Base-by-base conservation (phyloP, 2,888 invertebrate genomes). In the Agrotis exclamationis region DNA sequence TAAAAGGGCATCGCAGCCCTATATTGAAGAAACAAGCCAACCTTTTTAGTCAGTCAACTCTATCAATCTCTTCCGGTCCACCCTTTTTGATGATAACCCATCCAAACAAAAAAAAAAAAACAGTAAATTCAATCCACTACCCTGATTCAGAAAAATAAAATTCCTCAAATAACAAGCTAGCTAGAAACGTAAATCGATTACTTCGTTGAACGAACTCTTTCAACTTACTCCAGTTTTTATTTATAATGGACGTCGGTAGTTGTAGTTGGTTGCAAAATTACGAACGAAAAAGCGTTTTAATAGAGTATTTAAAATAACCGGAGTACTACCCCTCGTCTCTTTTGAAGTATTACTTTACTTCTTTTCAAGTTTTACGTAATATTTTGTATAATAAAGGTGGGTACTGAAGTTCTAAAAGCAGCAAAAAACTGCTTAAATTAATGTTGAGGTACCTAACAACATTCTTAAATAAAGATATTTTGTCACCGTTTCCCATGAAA, bases 291-390 rank as follows among this genome's bases (percentile, higher is more conserved):
- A 47, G 22, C 50, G 28, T 57, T 80, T 67, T 62, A 77, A 73
- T 65, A 47, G 54, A 73, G 33, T 62, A 53, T 76, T 63, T 71
- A 56, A 67, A 68, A 76, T 58, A 67, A 64, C 45, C 24, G 50
- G 16, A 47, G 44, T 24, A 50, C 54, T 48, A 57, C 64, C 57
- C 47, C 39, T 57, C 56, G 22, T 44, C 47, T 70, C 56, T 48
- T 53, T 66, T 63, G n/a, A 53, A 65, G 44, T 48, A 39, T 45
- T 24, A 65, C 63, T 80, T 51, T 57, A 73, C 54, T 28, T 20
- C n/a, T 50, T 70, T 63, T 6, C 69, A 64, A 56, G 47, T 28
- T 48, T 24, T 24, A 28, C 24, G 60, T 45, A 57, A 74, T 68
- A 51, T 44, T 70, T 51, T 68, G 4, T 28, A 33, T 44, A 20